Conservation (phyloP, 2,113 vertebrate genomes). For the Macaca fascicularis region DNA sequence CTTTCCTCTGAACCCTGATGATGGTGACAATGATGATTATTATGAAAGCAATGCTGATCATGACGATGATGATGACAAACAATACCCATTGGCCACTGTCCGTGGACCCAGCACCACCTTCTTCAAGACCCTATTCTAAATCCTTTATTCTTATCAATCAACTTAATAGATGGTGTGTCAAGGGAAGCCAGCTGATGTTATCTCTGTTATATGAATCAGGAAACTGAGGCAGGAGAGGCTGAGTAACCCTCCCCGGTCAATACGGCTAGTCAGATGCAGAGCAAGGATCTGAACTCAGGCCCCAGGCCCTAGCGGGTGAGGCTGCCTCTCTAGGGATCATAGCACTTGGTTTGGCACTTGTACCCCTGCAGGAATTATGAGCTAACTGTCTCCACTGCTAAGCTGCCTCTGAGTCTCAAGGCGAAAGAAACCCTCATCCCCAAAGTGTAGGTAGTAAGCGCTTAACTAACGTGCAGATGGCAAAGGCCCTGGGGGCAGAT, state of each 20-base stretch:
- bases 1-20: background rate
- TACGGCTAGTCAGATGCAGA: background rate
- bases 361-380: background rate
- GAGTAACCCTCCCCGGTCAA: too few species aligned
- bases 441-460: background rate
- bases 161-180: accelerated
- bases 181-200: background rate
- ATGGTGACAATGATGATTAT: background rate
- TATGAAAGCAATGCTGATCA: too few species aligned
- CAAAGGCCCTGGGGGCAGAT: background rate
- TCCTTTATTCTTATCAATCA: background rate
- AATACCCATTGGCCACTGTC: accelerated
- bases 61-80: accelerated
- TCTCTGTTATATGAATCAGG: background rate
- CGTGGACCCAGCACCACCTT: accelerated
- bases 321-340: background rate
- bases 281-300: background rate
- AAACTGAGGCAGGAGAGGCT: background rate
- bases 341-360: background rate
- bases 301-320: accelerated
- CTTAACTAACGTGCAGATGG: background rate
- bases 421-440: background rate
- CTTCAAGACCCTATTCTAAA: background rate
- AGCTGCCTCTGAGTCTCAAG: background rate
- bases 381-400: background rate